These are phyloP conservation scores for Pangasianodon gigas DNA, from an alignment of 2,113 vertebrate species.

Conservation along the genomic window DNA sequence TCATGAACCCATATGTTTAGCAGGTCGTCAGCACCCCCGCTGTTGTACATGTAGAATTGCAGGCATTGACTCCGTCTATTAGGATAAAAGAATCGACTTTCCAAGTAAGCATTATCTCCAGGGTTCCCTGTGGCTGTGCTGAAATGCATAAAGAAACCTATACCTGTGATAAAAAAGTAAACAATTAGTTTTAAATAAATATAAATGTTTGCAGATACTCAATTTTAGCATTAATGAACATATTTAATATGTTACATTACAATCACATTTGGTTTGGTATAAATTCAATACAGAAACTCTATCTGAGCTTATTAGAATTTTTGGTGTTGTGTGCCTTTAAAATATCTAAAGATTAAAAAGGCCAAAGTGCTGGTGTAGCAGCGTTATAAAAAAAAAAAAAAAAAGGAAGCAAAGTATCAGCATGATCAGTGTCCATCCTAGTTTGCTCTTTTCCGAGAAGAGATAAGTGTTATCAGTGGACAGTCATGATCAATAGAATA, in stretches of 20 bases:
- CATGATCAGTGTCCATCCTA: not conserved
- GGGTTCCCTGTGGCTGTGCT: conserved; percentile 59
- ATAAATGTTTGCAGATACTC: not conserved
- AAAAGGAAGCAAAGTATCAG: not conserved
- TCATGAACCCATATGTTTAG: conserved; percentile 79
- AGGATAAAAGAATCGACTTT: conserved; percentile 85
- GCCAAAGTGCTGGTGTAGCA: conserved; percentile 17
- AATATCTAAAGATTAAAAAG: conserved; percentile 11
- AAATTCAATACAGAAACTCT: not conserved
- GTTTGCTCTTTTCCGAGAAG: not conserved
- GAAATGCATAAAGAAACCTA: conserved; percentile 93
- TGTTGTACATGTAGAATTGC: conserved; percentile 89
- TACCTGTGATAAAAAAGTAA: conserved; percentile 65
- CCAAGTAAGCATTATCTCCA: conserved; percentile 73
- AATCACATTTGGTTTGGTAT: not conserved
- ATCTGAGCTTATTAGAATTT: not conserved
- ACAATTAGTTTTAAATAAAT: not conserved
- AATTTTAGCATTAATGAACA: not conserved
- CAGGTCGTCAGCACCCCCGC: conserved; percentile 66
- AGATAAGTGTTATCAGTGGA: conserved; percentile 20
- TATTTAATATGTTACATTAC: not conserved
- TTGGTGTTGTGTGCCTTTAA: not conserved
- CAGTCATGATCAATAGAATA: not conserved
- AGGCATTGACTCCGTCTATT: conserved; percentile 86
- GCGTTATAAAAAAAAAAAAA: not conserved